Evolutionary conservation across 2,888 invertebrate species (phyloP), one percentile per base, ranked within the genome.

Genomic region (Trissoscelio sp.): DNA sequence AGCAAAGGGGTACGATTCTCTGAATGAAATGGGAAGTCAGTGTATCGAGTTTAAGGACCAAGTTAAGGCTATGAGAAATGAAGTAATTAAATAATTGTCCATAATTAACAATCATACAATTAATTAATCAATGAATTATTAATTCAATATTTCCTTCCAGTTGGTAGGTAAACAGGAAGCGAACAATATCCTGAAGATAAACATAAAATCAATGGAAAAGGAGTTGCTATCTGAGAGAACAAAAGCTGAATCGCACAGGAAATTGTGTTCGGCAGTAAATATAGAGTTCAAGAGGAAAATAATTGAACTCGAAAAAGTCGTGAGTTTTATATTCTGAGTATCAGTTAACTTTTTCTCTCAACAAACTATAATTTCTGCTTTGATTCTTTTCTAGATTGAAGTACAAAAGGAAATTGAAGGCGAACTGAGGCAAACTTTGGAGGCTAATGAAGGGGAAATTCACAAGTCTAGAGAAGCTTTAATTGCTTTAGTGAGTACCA

Each of bases 301-400:
- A 51, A 84, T 86, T 31, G 85, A 88, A 70, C 60, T 88, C 39
- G 86, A 88, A 83, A 87, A 85, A 83, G 77, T 42, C 9, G 89
- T 88, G 83, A 85, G 83, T 72, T 64, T 64, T 6, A 48, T 73
- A 22, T 51, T 11, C n/a, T n/a, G n/a, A n/a, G n/a, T n/a, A n/a
- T n/a, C n/a, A n/a, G n/a, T 1, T 37, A n/a, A 24, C 1, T 20
- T 22, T 44, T 39, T 14, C 12, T 39, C 5, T 34, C 34, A 34
- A 34, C 11, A 39, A n/a, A 3, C 24, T 48, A n/a, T 48, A 4
- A 48, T 6, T 24, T 4, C 24, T 24, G 24, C 24, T 34, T 20
- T 67, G 1, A 57, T 34, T 31, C 66, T 74, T 42, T 20, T 72
- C 83, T 87, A 89, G 89, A 74, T 87, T 16, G 86, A 82, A 78